Evolutionary conservation across 2,888 invertebrate species (phyloP), one percentile per base, ranked within the genome.

Genomic region (Spatulosminthurus flaviceps): DNA sequence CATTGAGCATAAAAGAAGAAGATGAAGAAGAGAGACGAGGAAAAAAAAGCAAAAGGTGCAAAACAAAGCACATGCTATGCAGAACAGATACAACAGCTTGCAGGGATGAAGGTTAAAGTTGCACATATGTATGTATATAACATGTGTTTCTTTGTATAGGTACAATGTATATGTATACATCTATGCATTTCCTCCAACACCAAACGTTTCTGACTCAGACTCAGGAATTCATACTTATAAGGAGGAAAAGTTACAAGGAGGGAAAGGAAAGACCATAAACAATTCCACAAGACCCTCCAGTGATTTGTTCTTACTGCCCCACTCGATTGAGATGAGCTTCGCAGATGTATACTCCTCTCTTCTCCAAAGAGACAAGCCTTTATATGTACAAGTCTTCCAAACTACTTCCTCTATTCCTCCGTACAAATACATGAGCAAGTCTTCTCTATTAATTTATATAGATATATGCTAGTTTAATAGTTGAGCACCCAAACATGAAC

Each of bases 41-140:
- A 29, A 34, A 29, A 71, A 61, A 13, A 67, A 76, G 29, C 41
- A 41, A 75, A 75, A 75, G 61, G 75, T 75, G 75, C 64, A 75
- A 75, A 75, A 75, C 41, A 64, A 64, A 34, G 51, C 22, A 64
- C 29, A 74, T 5, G 61, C 34, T 64, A 64, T 22, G 22, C 41
- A 64, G 34, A 34, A 26, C 22, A 64, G 11, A 74, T 5, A 34
- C 34, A 24, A 64, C n/a, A 9, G 64, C 64, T n/a, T 64, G 22
- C 24, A 22, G 64, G 64, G 24, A 19, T 64, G 64, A 60, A 60
- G 60, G 60, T 60, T 60, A 60, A 21, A 34, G 34, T 34, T 34
- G 9, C 5, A 34, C 34, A 34, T 60, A 21, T 21, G n/a, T 60
- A 19, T 13, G 7, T 60, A 19, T 60, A 5, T 60, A 19, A 9